A percentile compares a stretch with the other conserved stretches of the same genome.
Evolutionary conservation across 1,140 invertebrate genomes (phyloP).

Genomic region (Orchesella cincta): DNA sequence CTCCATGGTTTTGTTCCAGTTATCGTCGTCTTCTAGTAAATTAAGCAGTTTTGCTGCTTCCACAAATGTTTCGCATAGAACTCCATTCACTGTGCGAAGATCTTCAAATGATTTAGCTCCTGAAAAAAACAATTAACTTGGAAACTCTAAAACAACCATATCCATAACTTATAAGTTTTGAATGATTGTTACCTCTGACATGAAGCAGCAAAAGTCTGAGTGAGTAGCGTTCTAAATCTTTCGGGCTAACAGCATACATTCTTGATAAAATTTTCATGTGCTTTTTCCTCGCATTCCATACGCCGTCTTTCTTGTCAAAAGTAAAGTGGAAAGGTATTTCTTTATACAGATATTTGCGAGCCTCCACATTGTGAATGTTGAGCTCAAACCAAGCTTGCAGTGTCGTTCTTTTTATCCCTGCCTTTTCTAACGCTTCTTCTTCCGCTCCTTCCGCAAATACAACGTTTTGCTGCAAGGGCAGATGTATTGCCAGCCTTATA

Average conservation of each 20-base stretch:
- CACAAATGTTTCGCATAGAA: conserved; percentile 34
- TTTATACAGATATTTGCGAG: conserved; percentile 31
- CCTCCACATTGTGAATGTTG: neutral
- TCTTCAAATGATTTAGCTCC: conserved; percentile 40
- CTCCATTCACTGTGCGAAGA: conserved; percentile 37
- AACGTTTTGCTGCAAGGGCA: conserved; percentile 57
- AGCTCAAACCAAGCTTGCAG: conserved; percentile 50
- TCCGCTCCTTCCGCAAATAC: conserved; percentile 46
- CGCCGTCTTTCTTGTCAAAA: no score
- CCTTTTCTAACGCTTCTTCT: conserved; percentile 30
- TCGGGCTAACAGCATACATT: conserved; percentile 53
- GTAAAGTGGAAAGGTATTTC: conserved; percentile 46
- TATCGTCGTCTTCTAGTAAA: conserved; percentile 56
- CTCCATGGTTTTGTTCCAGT: conserved; percentile 54
- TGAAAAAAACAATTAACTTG: conserved; percentile 26
- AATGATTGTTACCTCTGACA: conserved; percentile 45
- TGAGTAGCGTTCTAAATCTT: conserved; percentile 51
- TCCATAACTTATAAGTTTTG: no score
- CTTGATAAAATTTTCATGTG: conserved; percentile 49
- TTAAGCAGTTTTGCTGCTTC: conserved; percentile 43
- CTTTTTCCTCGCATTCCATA: no score
- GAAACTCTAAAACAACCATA: no score
- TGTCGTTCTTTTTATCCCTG: conserved; percentile 35
- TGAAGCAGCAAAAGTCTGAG: conserved; percentile 53
- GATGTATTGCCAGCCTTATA: conserved; percentile 58